A percentile compares a stretch with the other conserved stretches of the same genome.
Conservation (phyloP, 2,797 vertebrate genomes). For the Lates japonicus region DNA sequence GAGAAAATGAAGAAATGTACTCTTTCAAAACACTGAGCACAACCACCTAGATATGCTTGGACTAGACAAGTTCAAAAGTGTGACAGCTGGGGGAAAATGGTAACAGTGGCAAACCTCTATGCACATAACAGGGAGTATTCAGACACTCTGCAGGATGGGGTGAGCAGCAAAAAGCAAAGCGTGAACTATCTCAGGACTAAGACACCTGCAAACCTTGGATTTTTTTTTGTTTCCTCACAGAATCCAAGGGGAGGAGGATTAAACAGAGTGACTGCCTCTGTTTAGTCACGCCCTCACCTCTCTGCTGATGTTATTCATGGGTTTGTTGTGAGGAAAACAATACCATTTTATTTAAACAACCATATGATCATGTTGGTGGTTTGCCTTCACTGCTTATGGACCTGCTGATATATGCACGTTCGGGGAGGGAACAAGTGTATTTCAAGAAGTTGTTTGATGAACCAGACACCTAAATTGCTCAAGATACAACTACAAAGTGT, state of each 20-base stretch:
- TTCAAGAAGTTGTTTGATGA: constrained; percentile 2
- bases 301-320: constrained; percentile 29
- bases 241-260: constrained; percentile 21
- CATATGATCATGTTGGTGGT: not conserved
- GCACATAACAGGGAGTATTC: constrained; percentile 35
- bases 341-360: constrained; percentile 12
- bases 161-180: constrained; percentile 37
- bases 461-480: not conserved
- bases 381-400: not conserved
- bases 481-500: constrained; percentile 2
- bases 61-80: constrained; percentile 54
- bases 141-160: constrained; percentile 27
- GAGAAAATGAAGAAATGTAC: constrained; percentile 46
- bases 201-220: constrained; percentile 1
- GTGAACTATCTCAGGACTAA: constrained; percentile 26
- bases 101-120: constrained; percentile 35
- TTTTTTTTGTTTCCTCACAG: constrained; percentile 3
- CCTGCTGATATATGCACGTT: not conserved
- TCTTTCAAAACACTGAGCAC: constrained; percentile 49
- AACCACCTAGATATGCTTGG: constrained; percentile 40
- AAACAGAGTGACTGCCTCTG: constrained; percentile 21
- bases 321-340: constrained; percentile 17
- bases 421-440: not conserved
- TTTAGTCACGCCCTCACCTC: constrained; percentile 36
- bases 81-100: constrained; percentile 45